Conservation (phyloP, 1,140 invertebrate genomes). For the Penaeus indicus region DNA sequence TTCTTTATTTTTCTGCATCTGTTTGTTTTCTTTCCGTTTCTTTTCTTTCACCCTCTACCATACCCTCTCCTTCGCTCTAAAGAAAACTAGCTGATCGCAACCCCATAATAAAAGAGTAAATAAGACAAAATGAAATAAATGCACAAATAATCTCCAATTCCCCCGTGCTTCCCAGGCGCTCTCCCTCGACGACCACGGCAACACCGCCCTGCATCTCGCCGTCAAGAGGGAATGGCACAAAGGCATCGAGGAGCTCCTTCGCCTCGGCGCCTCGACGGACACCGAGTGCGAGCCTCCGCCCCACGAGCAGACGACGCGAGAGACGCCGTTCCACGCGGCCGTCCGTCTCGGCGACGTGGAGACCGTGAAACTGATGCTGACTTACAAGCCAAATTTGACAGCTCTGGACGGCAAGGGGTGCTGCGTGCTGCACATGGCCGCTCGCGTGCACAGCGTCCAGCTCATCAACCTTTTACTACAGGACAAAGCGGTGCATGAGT, state of each 20-base stretch:
- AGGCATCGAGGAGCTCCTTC: not conserved
- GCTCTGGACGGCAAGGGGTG: slow-evolving; percentile 17
- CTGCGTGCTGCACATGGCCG: slow-evolving; percentile 10
- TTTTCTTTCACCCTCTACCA: too few relatives aligned
- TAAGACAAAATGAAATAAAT: too few relatives aligned
- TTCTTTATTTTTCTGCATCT: too few relatives aligned
- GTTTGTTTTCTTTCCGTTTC: too few relatives aligned
- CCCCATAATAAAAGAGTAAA: too few relatives aligned
- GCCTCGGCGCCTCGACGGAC: slow-evolving; percentile 32
- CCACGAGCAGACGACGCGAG: not conserved
- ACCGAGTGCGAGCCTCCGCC: not conserved
- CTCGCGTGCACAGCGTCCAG: not conserved
- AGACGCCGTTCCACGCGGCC: slow-evolving; percentile 23
- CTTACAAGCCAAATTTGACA: not conserved
- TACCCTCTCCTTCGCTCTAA: too few relatives aligned
- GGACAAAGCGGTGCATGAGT: not conserved
- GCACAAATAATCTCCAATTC: too few relatives aligned
- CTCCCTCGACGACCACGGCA: not conserved
- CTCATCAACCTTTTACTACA: not conserved
- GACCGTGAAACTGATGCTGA: not conserved
- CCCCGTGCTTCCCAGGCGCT: not conserved
- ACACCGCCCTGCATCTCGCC: not conserved
- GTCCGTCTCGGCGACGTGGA: not conserved
- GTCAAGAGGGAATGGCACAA: not conserved
- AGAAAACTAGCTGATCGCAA: too few relatives aligned